Conservation (phyloP, 2,113 vertebrate species). For the Boulengeromyrus knoepffleri region DNA sequence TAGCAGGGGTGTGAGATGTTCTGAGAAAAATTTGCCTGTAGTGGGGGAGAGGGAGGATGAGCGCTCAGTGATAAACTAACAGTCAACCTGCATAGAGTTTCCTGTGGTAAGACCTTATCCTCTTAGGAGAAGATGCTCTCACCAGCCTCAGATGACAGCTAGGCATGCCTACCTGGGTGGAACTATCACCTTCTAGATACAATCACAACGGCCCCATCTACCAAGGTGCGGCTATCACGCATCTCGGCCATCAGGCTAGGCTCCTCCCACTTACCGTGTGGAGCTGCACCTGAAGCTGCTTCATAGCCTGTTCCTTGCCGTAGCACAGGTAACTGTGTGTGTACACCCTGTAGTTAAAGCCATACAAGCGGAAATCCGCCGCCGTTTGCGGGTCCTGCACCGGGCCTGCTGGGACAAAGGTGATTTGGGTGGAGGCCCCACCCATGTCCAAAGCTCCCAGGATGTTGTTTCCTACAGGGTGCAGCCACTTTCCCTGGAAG, state of each 20-base stretch:
- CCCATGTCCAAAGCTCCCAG: conserved; percentile 71
- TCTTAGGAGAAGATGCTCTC: background rate
- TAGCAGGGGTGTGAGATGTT: conserved; percentile 60
- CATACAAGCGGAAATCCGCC: conserved; percentile 53
- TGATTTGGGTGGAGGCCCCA: conserved; percentile 70
- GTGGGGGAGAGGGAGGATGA: background rate
- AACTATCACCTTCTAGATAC: background rate
- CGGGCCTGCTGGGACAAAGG: conserved; percentile 55
- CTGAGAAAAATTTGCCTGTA: conserved; percentile 13
- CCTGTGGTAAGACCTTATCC: background rate
- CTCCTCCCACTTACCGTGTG: conserved; percentile 48
- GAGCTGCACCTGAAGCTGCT: conserved; percentile 42
- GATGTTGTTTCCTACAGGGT: conserved; percentile 39
- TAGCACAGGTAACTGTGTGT: conserved; percentile 73
- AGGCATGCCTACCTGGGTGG: background rate
- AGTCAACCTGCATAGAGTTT: background rate
- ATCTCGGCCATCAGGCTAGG: background rate
- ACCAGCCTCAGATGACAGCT: background rate
- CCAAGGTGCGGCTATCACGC: background rate
- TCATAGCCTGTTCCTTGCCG: conserved; percentile 57
- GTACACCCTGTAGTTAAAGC: conserved; percentile 58
- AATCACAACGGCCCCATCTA: background rate
- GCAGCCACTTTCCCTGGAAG: conserved; percentile 62
- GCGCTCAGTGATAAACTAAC: background rate
- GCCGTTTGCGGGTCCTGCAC: conserved; percentile 43